Conservation (phyloP, 2,797 vertebrate species). For the Poecilia gillii region DNA sequence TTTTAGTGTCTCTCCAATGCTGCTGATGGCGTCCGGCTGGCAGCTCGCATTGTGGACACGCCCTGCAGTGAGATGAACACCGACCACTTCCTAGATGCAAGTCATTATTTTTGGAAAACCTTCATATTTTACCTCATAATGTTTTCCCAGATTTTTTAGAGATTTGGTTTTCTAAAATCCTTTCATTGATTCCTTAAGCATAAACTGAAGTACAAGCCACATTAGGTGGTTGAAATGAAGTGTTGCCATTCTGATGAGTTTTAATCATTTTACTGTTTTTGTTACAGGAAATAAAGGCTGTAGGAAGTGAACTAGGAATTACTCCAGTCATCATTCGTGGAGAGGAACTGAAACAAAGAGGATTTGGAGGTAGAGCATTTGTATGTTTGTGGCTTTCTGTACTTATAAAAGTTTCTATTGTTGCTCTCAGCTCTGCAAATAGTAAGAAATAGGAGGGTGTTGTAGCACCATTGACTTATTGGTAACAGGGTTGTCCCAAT, state of each 20-base stretch:
- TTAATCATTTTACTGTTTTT: conserved; percentile 33
- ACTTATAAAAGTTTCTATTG: not conserved
- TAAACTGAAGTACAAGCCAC: not conserved
- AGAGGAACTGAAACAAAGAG: conserved; percentile 90
- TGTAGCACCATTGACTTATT: not conserved
- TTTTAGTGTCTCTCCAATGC: conserved; percentile 89
- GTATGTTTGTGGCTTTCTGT: not conserved
- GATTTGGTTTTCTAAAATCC: not conserved
- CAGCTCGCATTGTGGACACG: conserved; percentile 95
- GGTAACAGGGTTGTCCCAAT: not conserved
- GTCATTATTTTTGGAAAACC: conserved; percentile 38
- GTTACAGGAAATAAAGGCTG: conserved; percentile 91
- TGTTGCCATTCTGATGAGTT: not conserved
- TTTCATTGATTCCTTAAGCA: not conserved
- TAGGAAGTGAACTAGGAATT: conserved; percentile 90
- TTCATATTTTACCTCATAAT: not conserved
- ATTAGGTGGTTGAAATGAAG: not conserved
- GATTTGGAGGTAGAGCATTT: conserved; percentile 90
- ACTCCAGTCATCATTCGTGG: conserved; percentile 91
- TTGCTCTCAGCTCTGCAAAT: not conserved
- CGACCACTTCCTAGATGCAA: conserved; percentile 90
- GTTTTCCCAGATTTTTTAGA: not conserved
- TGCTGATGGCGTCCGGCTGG: conserved; percentile 91
- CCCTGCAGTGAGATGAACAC: conserved; percentile 99
- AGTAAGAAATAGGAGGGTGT: not conserved